Evolutionary conservation across 2,113 vertebrate genomes (phyloP).

Genomic region (Otis tarda): DNA sequence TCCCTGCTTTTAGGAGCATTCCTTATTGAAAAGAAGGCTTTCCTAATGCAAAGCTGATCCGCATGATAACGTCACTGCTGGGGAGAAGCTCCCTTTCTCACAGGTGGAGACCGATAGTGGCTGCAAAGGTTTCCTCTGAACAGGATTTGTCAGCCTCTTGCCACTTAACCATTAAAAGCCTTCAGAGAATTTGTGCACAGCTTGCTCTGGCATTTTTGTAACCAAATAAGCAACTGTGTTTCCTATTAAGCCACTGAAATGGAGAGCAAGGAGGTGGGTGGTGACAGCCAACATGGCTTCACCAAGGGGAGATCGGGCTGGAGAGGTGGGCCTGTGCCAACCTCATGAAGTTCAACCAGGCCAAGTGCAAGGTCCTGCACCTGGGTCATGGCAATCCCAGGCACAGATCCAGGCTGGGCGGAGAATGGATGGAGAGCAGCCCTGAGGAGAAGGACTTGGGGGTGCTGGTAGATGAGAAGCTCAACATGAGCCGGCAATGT

Average conservation of each 20-base stretch:
- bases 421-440: too few relatives aligned
- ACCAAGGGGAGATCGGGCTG: too few relatives aligned
- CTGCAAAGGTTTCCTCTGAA: neutral
- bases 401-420: too few relatives aligned
- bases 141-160: neutral
- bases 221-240: neutral
- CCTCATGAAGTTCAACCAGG: too few relatives aligned
- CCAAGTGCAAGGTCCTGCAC: too few relatives aligned
- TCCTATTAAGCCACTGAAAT: neutral
- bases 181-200: neutral
- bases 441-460: too few relatives aligned
- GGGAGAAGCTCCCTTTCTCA: neutral
- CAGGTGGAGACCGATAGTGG: rapidly evolving
- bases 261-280: too few relatives aligned
- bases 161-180: neutral
- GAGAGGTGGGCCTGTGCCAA: too few relatives aligned
- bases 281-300: too few relatives aligned
- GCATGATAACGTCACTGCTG: neutral
- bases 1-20: neutral
- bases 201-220: neutral
- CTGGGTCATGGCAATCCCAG: too few relatives aligned
- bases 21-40: neutral
- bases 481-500: too few relatives aligned
- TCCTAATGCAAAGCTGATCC: neutral
- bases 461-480: too few relatives aligned